These are phyloP conservation scores for Rhizoglyphus robini DNA, from an alignment of 1,140 invertebrate species.

Conservation along the genomic window DNA sequence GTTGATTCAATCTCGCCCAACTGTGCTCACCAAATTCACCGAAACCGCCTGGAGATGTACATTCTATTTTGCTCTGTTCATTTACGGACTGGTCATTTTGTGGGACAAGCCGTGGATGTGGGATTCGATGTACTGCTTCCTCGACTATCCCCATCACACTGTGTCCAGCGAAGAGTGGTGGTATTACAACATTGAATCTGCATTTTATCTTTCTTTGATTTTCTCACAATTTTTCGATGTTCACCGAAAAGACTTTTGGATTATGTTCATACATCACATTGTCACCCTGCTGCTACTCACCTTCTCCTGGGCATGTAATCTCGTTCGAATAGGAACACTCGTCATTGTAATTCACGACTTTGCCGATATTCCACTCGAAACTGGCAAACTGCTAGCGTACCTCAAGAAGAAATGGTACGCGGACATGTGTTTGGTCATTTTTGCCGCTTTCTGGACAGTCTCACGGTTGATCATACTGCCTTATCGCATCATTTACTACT, in stretches of 20 bases:
- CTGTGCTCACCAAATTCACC: slow-evolving; percentile 76
- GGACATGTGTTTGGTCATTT: slow-evolving; percentile 70
- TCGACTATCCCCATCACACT: slow-evolving; percentile 44
- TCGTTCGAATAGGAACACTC: slow-evolving; percentile 76
- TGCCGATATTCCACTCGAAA: slow-evolving; percentile 87
- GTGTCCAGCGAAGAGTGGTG: slow-evolving; percentile 48
- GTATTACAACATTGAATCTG: slow-evolving; percentile 89
- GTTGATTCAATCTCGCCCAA: slow-evolving; percentile 64
- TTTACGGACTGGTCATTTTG: slow-evolving; percentile 62
- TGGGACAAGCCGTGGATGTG: slow-evolving; percentile 91
- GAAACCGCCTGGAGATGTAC: slow-evolving; percentile 77
- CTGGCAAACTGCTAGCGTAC: slow-evolving; percentile 77
- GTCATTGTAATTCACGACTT: slow-evolving; percentile 87
- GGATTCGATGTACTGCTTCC: slow-evolving; percentile 82
- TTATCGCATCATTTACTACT: slow-evolving; percentile 47
- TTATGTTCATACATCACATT: slow-evolving; percentile 95
- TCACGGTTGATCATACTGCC: slow-evolving; percentile 74
- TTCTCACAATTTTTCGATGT: slow-evolving; percentile 86
- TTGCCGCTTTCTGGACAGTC: slow-evolving; percentile 72
- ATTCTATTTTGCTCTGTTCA: slow-evolving; percentile 70
- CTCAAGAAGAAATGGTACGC: slow-evolving; percentile 71
- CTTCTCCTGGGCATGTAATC: slow-evolving; percentile 87
- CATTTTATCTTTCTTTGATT: slow-evolving; percentile 89
- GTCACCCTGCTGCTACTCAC: slow-evolving; percentile 74
- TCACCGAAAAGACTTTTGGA: slow-evolving; percentile 75